Percentiles rank a stretch among this genome's conserved stretches.
These are phyloP conservation scores for Tiliqua scincoides DNA, from an alignment of 2,113 vertebrate species.

Conservation along the genomic window DNA sequence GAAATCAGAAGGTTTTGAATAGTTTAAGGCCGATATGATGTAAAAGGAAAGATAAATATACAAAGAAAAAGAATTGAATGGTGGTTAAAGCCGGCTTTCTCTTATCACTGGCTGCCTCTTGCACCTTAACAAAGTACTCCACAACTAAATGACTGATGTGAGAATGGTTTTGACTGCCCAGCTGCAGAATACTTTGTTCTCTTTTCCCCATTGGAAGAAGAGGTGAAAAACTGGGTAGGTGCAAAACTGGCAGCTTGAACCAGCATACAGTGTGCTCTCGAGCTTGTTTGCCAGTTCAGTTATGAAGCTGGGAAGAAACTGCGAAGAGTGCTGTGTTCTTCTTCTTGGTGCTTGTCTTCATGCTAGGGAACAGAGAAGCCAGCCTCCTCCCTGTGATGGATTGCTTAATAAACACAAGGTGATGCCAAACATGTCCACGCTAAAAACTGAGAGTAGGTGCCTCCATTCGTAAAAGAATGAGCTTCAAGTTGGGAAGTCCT, in stretches of 20 bases:
- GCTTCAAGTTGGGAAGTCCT: no score
- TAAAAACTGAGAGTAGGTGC: no score
- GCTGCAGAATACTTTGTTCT: neutral
- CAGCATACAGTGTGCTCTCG: neutral
- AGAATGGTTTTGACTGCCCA: neutral
- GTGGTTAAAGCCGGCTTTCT: neutral
- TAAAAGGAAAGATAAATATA: neutral
- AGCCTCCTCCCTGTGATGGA: no score
- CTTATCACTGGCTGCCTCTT: neutral
- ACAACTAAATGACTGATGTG: neutral
- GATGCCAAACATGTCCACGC: no score
- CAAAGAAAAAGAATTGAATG: neutral
- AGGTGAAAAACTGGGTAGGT: neutral
- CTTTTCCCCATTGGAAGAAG: neutral
- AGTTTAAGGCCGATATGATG: neutral
- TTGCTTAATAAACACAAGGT: no score
- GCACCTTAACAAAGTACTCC: neutral
- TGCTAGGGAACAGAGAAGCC: no score
- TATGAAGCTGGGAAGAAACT: neutral
- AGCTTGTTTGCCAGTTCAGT: neutral
- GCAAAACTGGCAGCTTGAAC: neutral
- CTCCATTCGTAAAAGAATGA: no score
- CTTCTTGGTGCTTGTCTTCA: neutral
- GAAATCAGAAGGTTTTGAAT: neutral
- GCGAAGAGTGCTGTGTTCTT: neutral